Conservation (phyloP, 2,113 vertebrate genomes). For the Ptyas mucosa region DNA sequence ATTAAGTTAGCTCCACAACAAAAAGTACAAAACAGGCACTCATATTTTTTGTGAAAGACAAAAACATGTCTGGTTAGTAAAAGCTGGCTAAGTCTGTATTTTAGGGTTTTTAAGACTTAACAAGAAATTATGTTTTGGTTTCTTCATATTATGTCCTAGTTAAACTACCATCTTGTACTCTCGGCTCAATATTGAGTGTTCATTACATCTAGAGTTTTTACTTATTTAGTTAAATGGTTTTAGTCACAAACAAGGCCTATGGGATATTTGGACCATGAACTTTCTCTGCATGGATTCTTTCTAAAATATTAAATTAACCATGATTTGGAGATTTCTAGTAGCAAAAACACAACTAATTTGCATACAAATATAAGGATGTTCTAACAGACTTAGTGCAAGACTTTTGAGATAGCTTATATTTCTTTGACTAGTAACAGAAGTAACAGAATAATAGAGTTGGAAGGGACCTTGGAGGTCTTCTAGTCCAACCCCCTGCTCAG, state of each 20-base stretch:
- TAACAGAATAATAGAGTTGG: no score
- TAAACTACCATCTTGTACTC: not conserved
- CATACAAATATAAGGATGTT: not conserved
- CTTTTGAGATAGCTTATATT: not conserved
- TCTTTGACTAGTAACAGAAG: not conserved
- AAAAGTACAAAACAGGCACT: not conserved
- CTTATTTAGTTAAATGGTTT: not conserved
- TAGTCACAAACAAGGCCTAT: not conserved
- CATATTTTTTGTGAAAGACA: not conserved
- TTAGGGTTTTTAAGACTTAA: not conserved
- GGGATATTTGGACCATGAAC: not conserved
- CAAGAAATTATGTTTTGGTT: not conserved
- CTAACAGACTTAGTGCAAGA: not conserved
- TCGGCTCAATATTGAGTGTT: not conserved
- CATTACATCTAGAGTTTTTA: not conserved
- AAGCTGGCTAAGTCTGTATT: not conserved
- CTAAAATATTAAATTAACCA: not conserved
- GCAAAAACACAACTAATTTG: not conserved
- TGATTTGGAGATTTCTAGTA: not conserved
- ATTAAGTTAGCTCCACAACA: not conserved
- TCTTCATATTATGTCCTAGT: not conserved
- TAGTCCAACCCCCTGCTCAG: no score
- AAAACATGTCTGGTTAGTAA: not conserved
- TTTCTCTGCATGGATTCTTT: not conserved
- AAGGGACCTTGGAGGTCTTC: no score